Percentiles rank a stretch among this genome's conserved stretches.
Conservation (phyloP, 2,797 vertebrate genomes). For the Pogonophryne albipinna region DNA sequence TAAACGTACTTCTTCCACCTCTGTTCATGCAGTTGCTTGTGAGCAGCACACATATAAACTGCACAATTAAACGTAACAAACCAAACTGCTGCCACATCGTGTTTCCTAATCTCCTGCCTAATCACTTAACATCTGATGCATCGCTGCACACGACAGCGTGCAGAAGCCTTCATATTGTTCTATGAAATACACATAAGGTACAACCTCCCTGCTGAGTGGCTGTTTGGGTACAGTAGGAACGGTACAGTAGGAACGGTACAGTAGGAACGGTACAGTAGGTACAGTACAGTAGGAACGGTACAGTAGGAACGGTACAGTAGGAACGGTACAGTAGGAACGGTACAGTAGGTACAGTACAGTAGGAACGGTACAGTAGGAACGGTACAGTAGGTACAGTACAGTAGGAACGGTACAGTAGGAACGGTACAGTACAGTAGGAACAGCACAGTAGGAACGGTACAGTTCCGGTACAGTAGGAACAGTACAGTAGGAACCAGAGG, state of each 20-base stretch:
- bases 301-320: slow-evolving; percentile 45
- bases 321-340: too few relatives aligned
- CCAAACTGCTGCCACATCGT: slow-evolving; percentile 2
- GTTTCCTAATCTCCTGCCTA: slow-evolving; percentile 7
- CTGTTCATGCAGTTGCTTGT: slow-evolving; percentile 3
- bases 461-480: too few relatives aligned
- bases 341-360: too few relatives aligned
- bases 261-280: too few relatives aligned
- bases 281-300: too few relatives aligned
- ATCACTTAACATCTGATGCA: neutral
- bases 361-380: too few relatives aligned
- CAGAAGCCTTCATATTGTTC: slow-evolving; percentile 12
- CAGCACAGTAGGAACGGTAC: too few relatives aligned
- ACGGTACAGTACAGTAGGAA: too few relatives aligned
- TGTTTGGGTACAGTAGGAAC: slow-evolving; percentile 58
- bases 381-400: too few relatives aligned
- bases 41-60: slow-evolving; percentile 9
- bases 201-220: slow-evolving; percentile 16
- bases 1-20: neutral
- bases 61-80: slow-evolving; percentile 48
- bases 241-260: too few relatives aligned
- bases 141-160: neutral
- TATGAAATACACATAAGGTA: neutral
- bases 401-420: too few relatives aligned
- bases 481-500: too few relatives aligned